Base-by-base conservation (phyloP, 1,140 invertebrate genomes). In the Trichonephila clavipes region DNA sequence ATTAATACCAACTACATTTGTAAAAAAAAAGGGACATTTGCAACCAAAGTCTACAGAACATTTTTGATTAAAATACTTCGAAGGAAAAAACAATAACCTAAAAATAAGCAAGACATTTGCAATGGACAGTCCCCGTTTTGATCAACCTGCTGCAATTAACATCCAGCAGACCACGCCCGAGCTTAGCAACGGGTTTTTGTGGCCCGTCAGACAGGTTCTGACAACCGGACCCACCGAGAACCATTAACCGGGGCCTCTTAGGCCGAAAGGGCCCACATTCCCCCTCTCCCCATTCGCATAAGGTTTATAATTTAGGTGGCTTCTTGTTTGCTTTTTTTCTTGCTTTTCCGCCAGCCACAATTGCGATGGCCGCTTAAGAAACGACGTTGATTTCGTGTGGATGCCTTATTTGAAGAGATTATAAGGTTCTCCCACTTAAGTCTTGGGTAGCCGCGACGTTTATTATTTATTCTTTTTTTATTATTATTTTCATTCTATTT, bases 151-250 rank as follows among this genome's bases (percentile, higher is more conserved):
- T 34, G 90, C 90, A 92, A 92, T 92, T 92, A 92, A 66, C 59
- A 64, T 51, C 18, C 21, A 28, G n/a, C 24, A 51, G 90, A 92
- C 90, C 90, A 92, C 90, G 77, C 90, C 90, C 82, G 82, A 85
- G 16, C 69, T 2, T n/a, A 16, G 82, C 90, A 85, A 92, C 81
- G 51, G 51, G 81, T 92, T 83, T 61, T 59, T 89, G 21, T 77
- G 44, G 59, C 90, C 72, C 61, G 90, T 92, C 90, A 92, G 82
- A 92, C 90, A 64, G 90, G 90, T 92, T 92, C 72, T 62, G 72
- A 40, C 66, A 92, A 81, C 90, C 82, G 90, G 90, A 92, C 90
- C 82, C 69, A 21, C 40, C 62, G 59, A 59, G 69, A 90, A 85
- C 72, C 81, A 92, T 92, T 83, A 92, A 85, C 72, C 59, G 72